Evolutionary conservation across 37 sponge, comb jelly and placozoan genomes (phyloP), one percentile per base, ranked within the genome.

Genomic region (Petrosia ficiformis): DNA sequence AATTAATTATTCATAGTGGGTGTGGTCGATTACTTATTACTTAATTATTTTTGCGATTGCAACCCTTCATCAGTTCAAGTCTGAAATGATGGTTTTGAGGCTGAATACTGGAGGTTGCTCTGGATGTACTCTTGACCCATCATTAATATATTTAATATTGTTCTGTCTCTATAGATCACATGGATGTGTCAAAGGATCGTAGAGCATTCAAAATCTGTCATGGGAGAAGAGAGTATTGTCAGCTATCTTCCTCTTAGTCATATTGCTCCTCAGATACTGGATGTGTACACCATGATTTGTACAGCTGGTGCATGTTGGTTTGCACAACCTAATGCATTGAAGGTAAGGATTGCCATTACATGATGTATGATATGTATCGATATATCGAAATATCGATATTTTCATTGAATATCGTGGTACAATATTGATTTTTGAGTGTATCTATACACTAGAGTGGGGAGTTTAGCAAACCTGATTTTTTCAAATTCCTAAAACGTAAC

Each of bases 241-340:
- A 87, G 88, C 64, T 94, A 94, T 69, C 85, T 94, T 21, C 92
- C 95, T 1, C 85, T 94, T 8, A 84, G 85, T 32, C 92, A 94
- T 65, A 73, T 94, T 14, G 92, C 95, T 3, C 64, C 95, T 28
- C 95, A 94, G 48, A 39, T 90, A 0, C 40, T 89, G 26, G 97
- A 96, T 66, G 79, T 96, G 56, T 90, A 90, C 80, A 28, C 36
- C 26, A 30, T 44, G 44, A 60, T 93, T 69, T 29, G 56, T 21
- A 26, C 35, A 39, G 87, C 71, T 0, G 91, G 82, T 6, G 89
- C 94, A 16, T 76, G 70, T 29, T 93, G 86, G 86, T 93, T 93
- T 80, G 96, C 96, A 24, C 90, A 86, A 71, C 94, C 94, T 4
- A 94, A 95, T 59, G 96, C 96, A 41, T 76, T 95, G 67, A 95